Base-by-base conservation (phyloP, 2,888 invertebrate genomes). In the Alloscopus bannaensis region DNA sequence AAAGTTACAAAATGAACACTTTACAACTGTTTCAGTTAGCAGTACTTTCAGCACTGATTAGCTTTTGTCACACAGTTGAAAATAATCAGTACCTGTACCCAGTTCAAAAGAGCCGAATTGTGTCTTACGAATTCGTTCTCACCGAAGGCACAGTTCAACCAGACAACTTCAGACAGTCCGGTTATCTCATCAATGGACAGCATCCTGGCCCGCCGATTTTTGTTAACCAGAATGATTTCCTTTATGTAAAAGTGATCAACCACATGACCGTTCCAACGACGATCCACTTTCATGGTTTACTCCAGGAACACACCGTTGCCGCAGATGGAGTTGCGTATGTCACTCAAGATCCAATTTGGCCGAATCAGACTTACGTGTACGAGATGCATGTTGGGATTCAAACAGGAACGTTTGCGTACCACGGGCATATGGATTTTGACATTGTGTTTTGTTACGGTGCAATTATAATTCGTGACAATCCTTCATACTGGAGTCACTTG, bases 261-360 rank as follows among this genome's bases (percentile, higher is more conserved):
- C 22, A 28, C 18, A 73, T 83, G 40, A 42, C 47, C 3, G 20
- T 16, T 20, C 45, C 70, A 18, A 59, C 75, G n/a, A 59, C 82
- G 2, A 55, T 84, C 20, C 84, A 84, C 64, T 81, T 81, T 40
- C 84, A 84, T 65, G 84, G 84, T n/a, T 42, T 84, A 1, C 69
- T 76, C 2, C 84, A 84, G 42, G 36, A 18, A 13, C 77, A 81
- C 6, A 73, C 80, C 6, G 47, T 82, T 0, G 75, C 31, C 13
- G 72, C 81, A 11, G 84, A 84, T 62, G 84, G 84, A 0, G 84
- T 82, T 22, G 80, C 84, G 1, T 36, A 28, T 13, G 70, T 84
- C 1, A 84, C 84, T 0, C 84, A 84, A 60, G 52, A 77, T 26
- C 78, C 78, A 1, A 84, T 84, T 18, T 76, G 26, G 20, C 75